Evolutionary conservation across 2,113 vertebrate genomes (phyloP).

Genomic region (Brevimyrus niger): DNA sequence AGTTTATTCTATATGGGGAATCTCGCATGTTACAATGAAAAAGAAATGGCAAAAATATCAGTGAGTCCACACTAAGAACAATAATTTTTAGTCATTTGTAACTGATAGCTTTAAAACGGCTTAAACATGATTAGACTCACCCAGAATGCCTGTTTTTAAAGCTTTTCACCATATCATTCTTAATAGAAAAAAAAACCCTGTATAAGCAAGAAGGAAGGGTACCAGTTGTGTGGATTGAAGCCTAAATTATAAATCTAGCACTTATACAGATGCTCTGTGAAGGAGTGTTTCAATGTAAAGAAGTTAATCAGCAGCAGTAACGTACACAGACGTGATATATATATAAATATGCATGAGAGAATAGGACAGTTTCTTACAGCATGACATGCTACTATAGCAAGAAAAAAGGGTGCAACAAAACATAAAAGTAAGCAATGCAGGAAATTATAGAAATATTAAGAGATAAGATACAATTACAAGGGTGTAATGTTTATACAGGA

Average conservation of each 20-base stretch:
- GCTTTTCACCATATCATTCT: neutral
- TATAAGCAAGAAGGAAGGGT: neutral
- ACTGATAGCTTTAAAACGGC: neutral
- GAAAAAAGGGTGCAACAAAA: neutral
- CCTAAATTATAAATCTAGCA: neutral
- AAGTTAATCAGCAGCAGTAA: neutral
- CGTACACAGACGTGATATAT: neutral
- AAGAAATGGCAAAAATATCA: neutral
- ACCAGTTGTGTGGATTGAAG: neutral
- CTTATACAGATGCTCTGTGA: neutral
- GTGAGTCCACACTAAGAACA: neutral
- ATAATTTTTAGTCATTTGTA: neutral
- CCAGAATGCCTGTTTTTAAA: neutral
- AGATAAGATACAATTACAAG: neutral
- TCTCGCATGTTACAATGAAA: neutral
- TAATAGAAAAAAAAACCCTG: neutral
- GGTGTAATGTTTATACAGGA: neutral
- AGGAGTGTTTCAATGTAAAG: neutral
- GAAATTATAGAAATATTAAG: neutral
- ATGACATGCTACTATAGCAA: neutral
- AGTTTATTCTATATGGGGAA: neutral
- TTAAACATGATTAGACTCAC: neutral
- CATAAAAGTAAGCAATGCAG: neutral
- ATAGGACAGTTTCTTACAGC: neutral
- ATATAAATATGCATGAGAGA: neutral